Base-by-base conservation (phyloP, 2,797 vertebrate genomes). In the Gadopsis marmoratus region DNA sequence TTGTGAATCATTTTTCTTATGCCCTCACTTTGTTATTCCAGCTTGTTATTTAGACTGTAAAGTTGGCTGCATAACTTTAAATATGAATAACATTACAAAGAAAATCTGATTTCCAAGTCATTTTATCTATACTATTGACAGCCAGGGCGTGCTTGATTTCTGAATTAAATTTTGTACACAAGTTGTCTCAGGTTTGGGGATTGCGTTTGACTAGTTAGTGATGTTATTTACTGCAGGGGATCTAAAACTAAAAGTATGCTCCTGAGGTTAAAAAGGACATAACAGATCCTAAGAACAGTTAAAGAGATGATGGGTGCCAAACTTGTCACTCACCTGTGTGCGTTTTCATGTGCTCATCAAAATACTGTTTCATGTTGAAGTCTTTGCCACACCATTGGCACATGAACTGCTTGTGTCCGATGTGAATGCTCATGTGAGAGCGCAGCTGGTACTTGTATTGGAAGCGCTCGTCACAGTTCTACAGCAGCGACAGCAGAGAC, bases 361-460 rank as follows among this genome's bases (percentile, higher is more conserved):
- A 99, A 95, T 99, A 99, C 96, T 99, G 98, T 86, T 99, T 99
- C 98, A 99, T 99, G 95, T 98, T 99, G 95, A 99, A 99, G 94
- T 99, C 98, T 92, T 99, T 99, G 91, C 98, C 98, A 7, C 98
- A 99, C 98, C 98, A 99, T 89, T 99, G 98, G 93, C 98, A 99
- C 98, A 98, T 99, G 95, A 99, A 99, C 95, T 99, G 97, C 51
- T 99, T 99, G 95, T 98, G 97, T 74, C 98, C 98, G 6, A 99
- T 98, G 94, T 99, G 98, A 86, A 99, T 98, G 94, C 97, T 98
- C 97, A 99, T 99, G 93, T 99, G 98, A 60, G 97, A 99, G 72
- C 97, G 97, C 63, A 99, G 97, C 94, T 99, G 98, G 92, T 99
- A 99, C 93, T 99, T 99, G 94, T 99, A 99, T 89, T 98, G 97